Base-by-base conservation (phyloP, 2,888 invertebrate species). In the Geotrupes spiniger region DNA sequence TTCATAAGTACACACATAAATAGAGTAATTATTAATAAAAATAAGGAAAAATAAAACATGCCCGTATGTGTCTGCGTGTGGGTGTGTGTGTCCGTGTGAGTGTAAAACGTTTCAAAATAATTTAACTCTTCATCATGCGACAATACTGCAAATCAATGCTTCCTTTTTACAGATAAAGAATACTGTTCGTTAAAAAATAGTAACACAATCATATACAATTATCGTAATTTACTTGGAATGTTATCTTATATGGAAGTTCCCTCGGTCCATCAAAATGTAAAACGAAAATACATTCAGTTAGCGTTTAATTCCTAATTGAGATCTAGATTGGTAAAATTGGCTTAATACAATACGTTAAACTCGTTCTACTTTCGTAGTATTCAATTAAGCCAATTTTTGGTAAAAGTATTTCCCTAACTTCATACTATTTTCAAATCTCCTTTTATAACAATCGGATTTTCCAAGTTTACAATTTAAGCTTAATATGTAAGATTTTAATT, bases 1-100 rank as follows among this genome's bases (percentile, higher is more conserved):
- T 63, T 67, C 61, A 56, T 70, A 70, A 70, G 69, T 69, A 70
- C 70, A 67, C 63, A 61, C 59, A 60, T 54, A 56, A 58, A 59
- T 55, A 56, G 54, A 52, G 33, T 1, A 21, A 21, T 6, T n/a
- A n/a, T 21, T 6, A 21, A 21, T 21, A 33, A 33, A 33, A 33
- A 33, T 11, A 4, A 26, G n/a, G 5, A 15, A 8, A 33, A 38
- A 17, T 21, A n/a, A 38, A 37, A 38, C 15, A 17, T 17, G 11
- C 11, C 11, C 17, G 38, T 21, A 17, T n/a, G n/a, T n/a, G n/a
- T n/a, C n/a, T n/a, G n/a, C n/a, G n/a, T n/a, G n/a, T n/a, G n/a
- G n/a, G n/a, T n/a, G n/a, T n/a, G n/a, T n/a, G n/a, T n/a, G n/a
- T n/a, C n/a, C n/a, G n/a, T n/a, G n/a, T n/a, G n/a, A n/a, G n/a